These are phyloP conservation scores for Trematocara zebra DNA, from an alignment of 2,113 vertebrate genomes.

Conservation along the genomic window DNA sequence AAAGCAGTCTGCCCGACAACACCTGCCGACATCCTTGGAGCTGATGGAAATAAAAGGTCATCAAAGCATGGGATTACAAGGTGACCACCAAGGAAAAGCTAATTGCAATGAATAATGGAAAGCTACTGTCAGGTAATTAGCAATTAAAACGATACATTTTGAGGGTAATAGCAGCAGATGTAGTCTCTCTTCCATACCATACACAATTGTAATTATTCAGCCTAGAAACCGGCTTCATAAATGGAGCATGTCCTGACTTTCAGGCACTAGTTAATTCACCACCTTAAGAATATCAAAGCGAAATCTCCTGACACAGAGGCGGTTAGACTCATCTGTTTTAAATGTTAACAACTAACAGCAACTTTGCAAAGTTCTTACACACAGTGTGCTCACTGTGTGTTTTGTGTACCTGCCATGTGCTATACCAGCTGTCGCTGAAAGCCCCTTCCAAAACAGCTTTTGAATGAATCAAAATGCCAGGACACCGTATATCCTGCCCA, in stretches of 20 bases:
- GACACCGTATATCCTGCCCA: neutral
- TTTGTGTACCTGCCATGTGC: neutral
- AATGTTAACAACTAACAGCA: neutral
- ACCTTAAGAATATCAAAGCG: slow-evolving; percentile 56
- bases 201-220: slow-evolving; percentile 38
- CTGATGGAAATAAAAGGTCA: slow-evolving; percentile 71
- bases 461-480: neutral
- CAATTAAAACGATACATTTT: slow-evolving; percentile 60
- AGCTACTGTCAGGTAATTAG: slow-evolving; percentile 62
- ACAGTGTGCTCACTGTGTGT: neutral
- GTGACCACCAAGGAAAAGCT: slow-evolving; percentile 68
- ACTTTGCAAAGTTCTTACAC: slow-evolving; percentile 17
- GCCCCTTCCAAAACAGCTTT: neutral
- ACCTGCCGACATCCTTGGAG: slow-evolving; percentile 74
- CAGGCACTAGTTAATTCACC: slow-evolving; percentile 26
- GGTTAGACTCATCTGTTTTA: neutral
- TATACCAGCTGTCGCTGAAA: neutral
- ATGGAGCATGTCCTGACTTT: slow-evolving; percentile 31
- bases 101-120: slow-evolving; percentile 68
- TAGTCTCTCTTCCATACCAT: slow-evolving; percentile 18
- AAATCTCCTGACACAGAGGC: neutral
- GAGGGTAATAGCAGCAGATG: slow-evolving; percentile 47
- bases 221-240: slow-evolving; percentile 25
- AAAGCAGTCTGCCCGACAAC: slow-evolving; percentile 58
- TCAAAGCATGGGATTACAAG: slow-evolving; percentile 69